Percentiles rank a stretch among this genome's conserved stretches.
phyloP scores from a whole-genome alignment of 2,888 invertebrate species.

The Drosophila melanosoma region DNA sequence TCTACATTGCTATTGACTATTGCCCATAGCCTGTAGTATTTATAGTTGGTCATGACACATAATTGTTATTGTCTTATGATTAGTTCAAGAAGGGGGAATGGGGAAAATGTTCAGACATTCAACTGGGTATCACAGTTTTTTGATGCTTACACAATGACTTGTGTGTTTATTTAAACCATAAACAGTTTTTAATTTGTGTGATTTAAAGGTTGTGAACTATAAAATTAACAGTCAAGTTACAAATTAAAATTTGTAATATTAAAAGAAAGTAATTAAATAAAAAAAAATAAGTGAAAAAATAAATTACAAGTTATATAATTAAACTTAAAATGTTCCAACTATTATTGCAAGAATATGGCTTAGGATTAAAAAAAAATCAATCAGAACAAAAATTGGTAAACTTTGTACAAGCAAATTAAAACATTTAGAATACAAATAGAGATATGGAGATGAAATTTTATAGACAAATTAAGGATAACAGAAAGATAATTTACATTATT shows the following conservation, averaged over 20 bases:
- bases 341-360: background rate
- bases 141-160: slow-evolving; percentile 67
- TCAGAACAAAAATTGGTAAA: background rate
- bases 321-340: background rate
- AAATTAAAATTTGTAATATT: too few relatives aligned
- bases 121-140: slow-evolving; percentile 60
- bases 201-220: background rate
- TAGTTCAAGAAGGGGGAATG: slow-evolving; percentile 36
- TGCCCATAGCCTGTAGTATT: slow-evolving; percentile 58
- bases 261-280: background rate
- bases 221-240: background rate
- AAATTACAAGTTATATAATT: background rate
- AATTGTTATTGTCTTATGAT: slow-evolving; percentile 57
- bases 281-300: background rate
- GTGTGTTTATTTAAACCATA: slow-evolving; percentile 4
- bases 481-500: background rate
- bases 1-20: slow-evolving; percentile 56
- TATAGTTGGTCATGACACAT: slow-evolving; percentile 26
- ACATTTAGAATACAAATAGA: background rate
- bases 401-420: background rate
- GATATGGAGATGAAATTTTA: background rate
- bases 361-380: background rate
- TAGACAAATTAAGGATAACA: background rate
- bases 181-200: background rate
- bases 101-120: slow-evolving; percentile 19